Base-by-base conservation (phyloP, 2,888 invertebrate species). In the Unio pictorum region DNA sequence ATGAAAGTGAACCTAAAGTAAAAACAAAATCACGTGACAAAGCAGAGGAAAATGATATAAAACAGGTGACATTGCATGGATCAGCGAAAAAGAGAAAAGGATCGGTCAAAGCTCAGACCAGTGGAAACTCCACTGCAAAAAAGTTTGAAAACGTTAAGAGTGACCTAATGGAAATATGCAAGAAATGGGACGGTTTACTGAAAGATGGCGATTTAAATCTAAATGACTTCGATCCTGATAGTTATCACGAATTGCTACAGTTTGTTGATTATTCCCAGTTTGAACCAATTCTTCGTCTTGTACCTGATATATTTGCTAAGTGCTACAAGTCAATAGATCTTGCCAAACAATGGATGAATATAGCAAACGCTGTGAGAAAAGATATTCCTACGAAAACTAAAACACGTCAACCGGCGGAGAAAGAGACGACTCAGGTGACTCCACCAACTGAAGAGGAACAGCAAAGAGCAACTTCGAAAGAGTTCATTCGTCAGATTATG, bases 241-340 rank as follows among this genome's bases (percentile, higher is more conserved):
- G 87, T 65, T 74, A 81, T 28, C 81, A 86, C 64, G 86, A 87
- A 67, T 64, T 87, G 18, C 71, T 82, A 61, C 80, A 81, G 28
- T 82, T 82, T 64, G 71, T 71, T n/a, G 77, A 81, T 56, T 81
- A 79, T 64, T 70, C 78, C 5, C 67, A 75, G 26, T 85, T 84
- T 72, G 85, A 86, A 74, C 70, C 78, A 3, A 74, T 88, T 7
- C 73, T 88, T 8, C 72, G 88, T 57, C 74, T 88, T 15, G 74
- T 88, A 30, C 86, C 87, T 0, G 88, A 88, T 72, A 81, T 86
- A 17, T 87, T 88, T 75, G 81, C 83, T 20, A 88, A 88, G 72
- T 85, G 84, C 62, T 85, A 83, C 71, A 87, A 86, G 68, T 82
- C 84, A 20, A 76, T 87, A 23, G 86, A 87, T 66, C 73, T 88